Conservation (phyloP, 23 tunicate species). For the Halocynthia aurantium region DNA sequence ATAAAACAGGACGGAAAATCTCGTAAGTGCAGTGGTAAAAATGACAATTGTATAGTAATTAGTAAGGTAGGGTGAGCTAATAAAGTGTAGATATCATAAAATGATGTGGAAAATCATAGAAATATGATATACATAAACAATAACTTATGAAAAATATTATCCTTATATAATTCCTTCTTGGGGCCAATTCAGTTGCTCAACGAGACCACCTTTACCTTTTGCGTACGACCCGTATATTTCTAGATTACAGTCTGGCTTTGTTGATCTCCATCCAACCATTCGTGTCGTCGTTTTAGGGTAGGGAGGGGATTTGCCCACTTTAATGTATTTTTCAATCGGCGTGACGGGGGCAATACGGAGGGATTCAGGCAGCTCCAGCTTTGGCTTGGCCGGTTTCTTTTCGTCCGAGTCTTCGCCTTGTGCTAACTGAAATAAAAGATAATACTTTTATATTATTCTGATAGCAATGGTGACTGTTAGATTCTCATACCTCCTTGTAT, state of each 20-base stretch:
- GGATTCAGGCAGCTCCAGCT: constrained; percentile 76
- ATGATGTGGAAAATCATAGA: no score
- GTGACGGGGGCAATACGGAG: constrained; percentile 70
- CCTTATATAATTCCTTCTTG: constrained; percentile 43
- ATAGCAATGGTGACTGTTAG: neutral
- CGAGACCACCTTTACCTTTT: constrained; percentile 75
- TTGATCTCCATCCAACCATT: constrained; percentile 80
- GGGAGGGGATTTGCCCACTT: constrained; percentile 76
- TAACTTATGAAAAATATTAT: neutral
- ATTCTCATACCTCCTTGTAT: constrained; percentile 56
- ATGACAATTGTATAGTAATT: no score
- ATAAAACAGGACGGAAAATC: no score
- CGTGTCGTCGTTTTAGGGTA: constrained; percentile 74
- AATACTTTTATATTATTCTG: neutral
- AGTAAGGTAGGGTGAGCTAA: no score
- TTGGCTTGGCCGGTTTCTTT: constrained; percentile 31
- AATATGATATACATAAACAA: no score
- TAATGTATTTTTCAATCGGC: constrained; percentile 86
- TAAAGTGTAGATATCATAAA: no score
- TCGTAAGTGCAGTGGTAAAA: no score
- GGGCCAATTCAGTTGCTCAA: constrained; percentile 86
- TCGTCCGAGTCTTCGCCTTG: constrained; percentile 13
- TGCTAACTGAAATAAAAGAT: constrained; percentile 8
- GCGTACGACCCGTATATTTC: constrained; percentile 90
- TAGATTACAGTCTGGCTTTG: constrained; percentile 69